Percentiles rank a stretch among this genome's conserved stretches.
These are phyloP conservation scores for Nibea albiflora DNA, from an alignment of 2,113 vertebrate genomes.

Conservation along the genomic window DNA sequence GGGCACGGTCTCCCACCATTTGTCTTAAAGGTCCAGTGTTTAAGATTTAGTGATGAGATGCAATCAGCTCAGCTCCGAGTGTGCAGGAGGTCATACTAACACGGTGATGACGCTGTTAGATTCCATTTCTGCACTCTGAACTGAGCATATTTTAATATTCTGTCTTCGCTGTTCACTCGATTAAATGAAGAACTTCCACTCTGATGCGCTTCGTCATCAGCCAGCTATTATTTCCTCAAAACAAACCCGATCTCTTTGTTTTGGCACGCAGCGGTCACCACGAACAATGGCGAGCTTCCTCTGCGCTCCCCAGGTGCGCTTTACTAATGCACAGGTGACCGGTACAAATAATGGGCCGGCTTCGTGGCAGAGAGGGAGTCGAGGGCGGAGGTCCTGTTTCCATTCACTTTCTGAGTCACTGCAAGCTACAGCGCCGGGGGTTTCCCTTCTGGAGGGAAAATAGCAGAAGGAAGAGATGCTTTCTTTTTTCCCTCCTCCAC, in stretches of 20 bases:
- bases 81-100: no score
- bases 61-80: no score
- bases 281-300: slow-evolving; percentile 60
- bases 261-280: slow-evolving; percentile 6
- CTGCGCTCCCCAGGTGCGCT: slow-evolving; percentile 28
- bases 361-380: not conserved
- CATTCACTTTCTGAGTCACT: slow-evolving; percentile 71
- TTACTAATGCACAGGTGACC: slow-evolving; percentile 18
- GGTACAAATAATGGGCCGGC: not conserved
- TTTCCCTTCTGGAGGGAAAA: slow-evolving; percentile 63
- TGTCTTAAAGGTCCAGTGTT: not conserved
- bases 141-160: not conserved
- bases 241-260: slow-evolving; percentile 19
- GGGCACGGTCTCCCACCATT: not conserved
- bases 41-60: no score
- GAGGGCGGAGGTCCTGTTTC: slow-evolving; percentile 68
- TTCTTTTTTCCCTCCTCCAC: slow-evolving; percentile 51
- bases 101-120: no score
- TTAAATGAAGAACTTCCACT: not conserved
- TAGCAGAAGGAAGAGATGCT: slow-evolving; percentile 55
- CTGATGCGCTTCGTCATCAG: not conserved
- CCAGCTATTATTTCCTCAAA: slow-evolving; percentile 10
- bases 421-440: slow-evolving; percentile 29
- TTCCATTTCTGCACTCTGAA: no score
- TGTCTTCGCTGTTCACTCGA: not conserved